Base-by-base conservation (phyloP, 2,888 invertebrate species). In the Chrysina gloriosa region DNA sequence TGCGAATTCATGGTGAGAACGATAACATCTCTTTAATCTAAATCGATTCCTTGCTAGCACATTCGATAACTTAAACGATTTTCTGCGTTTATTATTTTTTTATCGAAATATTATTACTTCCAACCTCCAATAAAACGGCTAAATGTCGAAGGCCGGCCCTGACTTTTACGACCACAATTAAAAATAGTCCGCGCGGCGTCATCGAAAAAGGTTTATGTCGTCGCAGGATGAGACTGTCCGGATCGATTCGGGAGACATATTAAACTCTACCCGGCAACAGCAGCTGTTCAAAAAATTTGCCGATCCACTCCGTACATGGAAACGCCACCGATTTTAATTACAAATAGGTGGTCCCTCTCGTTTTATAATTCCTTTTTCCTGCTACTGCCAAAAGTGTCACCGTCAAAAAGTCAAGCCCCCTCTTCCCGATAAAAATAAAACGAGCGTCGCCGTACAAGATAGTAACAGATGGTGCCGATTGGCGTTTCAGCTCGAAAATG, bases 111-210 rank as follows among this genome's bases (percentile, higher is more conserved):
- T 52, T 31, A n/a, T 16, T 16, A 29, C 7, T 2, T 31, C 14
- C 31, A 52, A 52, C 31, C 7, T 11, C n/a, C 23, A 23, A 7
- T 29, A 39, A 58, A 42, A 58, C 9, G 14, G 2, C 5, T 39
- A 58, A 58, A 58, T 58, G 58, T 58, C 39, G 25, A 25, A 39
- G 58, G 11, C 58, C 58, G 39, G 19, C 11, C 42, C 25, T 39
- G 58, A 39, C 39, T 58, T 58, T 58, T 58, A 58, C 39, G 58
- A 58, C 39, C 23, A 39, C 58, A 58, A 58, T 58, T 58, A 58
- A 58, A 58, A 58, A 39, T 45, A 45, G 45, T 45, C 21, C 45
- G 16, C 7, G 3, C 19, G 21, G 45, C 45, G 45, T 45, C 45
- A 45, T 45, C 21, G 45, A 45, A 45, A 52, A 52, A 52, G 52